phyloP scores from a whole-genome alignment of 1,140 invertebrate species.

The Drosophila tristis region DNA sequence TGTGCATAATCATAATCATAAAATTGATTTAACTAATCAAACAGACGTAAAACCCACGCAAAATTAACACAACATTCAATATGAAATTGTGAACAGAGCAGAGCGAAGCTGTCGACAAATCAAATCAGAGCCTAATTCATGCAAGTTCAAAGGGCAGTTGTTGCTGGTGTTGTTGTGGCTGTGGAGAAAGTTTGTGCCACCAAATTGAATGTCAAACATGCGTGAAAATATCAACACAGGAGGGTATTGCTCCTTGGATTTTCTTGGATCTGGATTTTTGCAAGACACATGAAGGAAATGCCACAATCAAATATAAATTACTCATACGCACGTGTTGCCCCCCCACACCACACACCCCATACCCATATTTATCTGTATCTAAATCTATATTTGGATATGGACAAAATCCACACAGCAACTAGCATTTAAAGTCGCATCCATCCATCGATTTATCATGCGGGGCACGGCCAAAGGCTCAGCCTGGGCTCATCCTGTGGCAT shows the following conservation, averaged over 20 bases:
- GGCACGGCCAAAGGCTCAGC: conserved; percentile 39
- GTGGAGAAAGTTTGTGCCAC: conserved; percentile 60
- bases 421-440: conserved; percentile 59
- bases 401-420: conserved; percentile 30
- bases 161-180: conserved; percentile 10
- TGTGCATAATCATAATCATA: conserved; percentile 69
- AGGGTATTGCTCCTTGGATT: conserved; percentile 20
- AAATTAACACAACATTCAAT: conserved; percentile 76
- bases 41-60: conserved; percentile 48
- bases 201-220: conserved; percentile 81
- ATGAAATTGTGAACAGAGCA: conserved; percentile 18
- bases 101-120: conserved; percentile 46
- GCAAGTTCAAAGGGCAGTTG: conserved; percentile 61
- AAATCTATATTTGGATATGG: conserved; percentile 31
- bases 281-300: conserved; percentile 57
- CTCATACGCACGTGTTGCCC: conserved; percentile 66
- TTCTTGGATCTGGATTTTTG: conserved; percentile 65
- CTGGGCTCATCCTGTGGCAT: conserved; percentile 1
- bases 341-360: background rate
- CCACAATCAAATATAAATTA: conserved; percentile 79
- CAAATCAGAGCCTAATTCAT: conserved; percentile 78
- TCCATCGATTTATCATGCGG: conserved; percentile 59
- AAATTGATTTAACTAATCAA: conserved; percentile 82
- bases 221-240: conserved; percentile 69
- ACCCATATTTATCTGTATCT: conserved; percentile 13